phyloP scores from a whole-genome alignment of 1,140 invertebrate genomes.

The Octopus sinensis region DNA sequence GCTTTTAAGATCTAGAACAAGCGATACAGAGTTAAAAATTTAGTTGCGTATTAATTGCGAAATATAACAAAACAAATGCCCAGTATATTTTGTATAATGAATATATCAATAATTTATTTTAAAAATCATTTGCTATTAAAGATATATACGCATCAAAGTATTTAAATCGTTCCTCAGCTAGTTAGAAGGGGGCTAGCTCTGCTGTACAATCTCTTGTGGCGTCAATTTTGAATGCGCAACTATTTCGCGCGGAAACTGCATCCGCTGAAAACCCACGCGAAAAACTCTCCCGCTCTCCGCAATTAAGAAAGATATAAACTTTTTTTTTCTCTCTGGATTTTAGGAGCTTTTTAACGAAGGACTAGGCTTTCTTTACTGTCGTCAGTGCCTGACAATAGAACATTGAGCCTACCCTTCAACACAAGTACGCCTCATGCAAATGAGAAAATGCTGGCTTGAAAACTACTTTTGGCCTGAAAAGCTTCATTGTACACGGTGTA shows the following conservation, averaged over 20 bases:
- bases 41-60: conserved; percentile 1
- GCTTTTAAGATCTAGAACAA: background rate
- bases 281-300: background rate
- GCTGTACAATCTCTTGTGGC: background rate
- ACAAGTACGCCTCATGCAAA: conserved; percentile 15
- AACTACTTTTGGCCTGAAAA: conserved; percentile 26
- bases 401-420: background rate
- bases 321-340: background rate
- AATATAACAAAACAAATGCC: too few species aligned
- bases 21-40: background rate
- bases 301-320: background rate
- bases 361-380: background rate
- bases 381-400: background rate
- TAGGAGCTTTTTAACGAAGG: background rate
- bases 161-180: background rate
- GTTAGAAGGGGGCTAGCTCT: background rate
- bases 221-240: conserved; percentile 6
- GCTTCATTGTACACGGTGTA: conserved; percentile 29
- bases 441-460: conserved; percentile 9
- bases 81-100: too few species aligned
- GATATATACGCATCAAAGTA: background rate
- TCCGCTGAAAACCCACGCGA: background rate
- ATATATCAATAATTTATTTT: too few species aligned
- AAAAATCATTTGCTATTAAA: background rate
- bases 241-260: conserved; percentile 6